Base-by-base conservation (phyloP, 2,113 vertebrate species). In the Channa maculata region DNA sequence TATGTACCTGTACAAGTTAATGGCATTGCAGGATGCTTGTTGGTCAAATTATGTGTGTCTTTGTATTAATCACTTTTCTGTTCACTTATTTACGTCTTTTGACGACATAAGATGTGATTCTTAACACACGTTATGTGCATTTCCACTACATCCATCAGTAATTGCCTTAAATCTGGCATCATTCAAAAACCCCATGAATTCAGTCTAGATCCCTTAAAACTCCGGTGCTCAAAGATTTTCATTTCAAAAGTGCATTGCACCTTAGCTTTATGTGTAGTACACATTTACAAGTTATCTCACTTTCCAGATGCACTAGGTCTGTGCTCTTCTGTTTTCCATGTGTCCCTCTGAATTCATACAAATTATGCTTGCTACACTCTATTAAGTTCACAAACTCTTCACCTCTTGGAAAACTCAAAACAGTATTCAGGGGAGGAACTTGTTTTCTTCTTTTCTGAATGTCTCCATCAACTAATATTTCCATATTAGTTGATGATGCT, bases 381-480 rank as follows among this genome's bases (percentile, higher is more conserved):
- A 44, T 58, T 55, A 71, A 73, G 24, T 69, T 75, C 75, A 55
- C 52, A 80, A 72, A 62, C 68, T 67, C 67, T 75, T 41, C 62
- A 67, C 44, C 74, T 79, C 61, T 67, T 65, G 50, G 71, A 48
- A 85, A 87, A 76, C 60, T 68, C 69, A 66, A 77, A 78, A 63
- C 37, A 65, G 80, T 71, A 66, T 61, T 67, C 66, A 68, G 64
- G 55, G 61, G 33, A 85, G 68, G 41, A 15, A 65, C 75, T 84
- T 62, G 41, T 74, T 81, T 54, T 63, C 49, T 61, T 79, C 50
- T 77, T 69, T 66, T 43, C 51, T 48, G 58, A 12, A 8, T 64
- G 34, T 65, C 49, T 2, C 57, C 46, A 58, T 68, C 44, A 55
- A 65, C 4, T 24, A 24, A 5, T 51, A 9, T 62, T 68, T 41